These are phyloP conservation scores for Synchiropus splendidus DNA, from an alignment of 2,113 vertebrate species.

Conservation along the genomic window DNA sequence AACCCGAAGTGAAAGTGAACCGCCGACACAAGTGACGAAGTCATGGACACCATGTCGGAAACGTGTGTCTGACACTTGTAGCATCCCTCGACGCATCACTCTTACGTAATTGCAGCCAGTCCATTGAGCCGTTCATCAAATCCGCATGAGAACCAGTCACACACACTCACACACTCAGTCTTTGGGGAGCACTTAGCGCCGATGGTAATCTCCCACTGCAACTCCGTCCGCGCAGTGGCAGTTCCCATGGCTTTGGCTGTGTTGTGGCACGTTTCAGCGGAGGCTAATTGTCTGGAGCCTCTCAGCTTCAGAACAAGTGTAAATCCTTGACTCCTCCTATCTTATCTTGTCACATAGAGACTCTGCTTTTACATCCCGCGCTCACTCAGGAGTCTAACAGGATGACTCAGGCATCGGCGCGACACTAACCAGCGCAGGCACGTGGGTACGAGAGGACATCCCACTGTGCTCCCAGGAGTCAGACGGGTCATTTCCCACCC, in stretches of 20 bases:
- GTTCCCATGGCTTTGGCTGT: slow-evolving; percentile 48
- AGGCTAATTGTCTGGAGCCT: not conserved
- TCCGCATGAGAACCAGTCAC: slow-evolving; percentile 18
- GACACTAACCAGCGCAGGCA: slow-evolving; percentile 18
- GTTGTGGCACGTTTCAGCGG: not conserved
- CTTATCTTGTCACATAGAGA: slow-evolving; percentile 16
- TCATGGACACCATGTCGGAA: too few species aligned
- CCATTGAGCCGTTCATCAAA: slow-evolving; percentile 30
- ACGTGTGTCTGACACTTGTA: not conserved
- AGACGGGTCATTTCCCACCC: slow-evolving; percentile 50
- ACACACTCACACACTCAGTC: slow-evolving; percentile 16
- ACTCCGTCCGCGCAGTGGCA: slow-evolving; percentile 22
- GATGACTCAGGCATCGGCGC: too few species aligned
- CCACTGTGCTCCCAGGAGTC: slow-evolving; percentile 33
- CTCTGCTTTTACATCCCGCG: slow-evolving; percentile 26
- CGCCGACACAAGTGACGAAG: too few species aligned
- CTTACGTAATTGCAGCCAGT: slow-evolving; percentile 17
- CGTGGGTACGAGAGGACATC: slow-evolving; percentile 3
- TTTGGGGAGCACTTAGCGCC: slow-evolving; percentile 26
- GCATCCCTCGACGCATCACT: slow-evolving; percentile 7
- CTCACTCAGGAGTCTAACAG: too few species aligned
- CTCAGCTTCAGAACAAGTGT: slow-evolving; percentile 20
- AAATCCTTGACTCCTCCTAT: slow-evolving; percentile 25
- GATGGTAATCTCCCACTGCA: slow-evolving; percentile 42
- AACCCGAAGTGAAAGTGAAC: slow-evolving; percentile 19